A percentile compares a stretch with the other conserved stretches of the same genome.
These are phyloP conservation scores for Coendou prehensilis DNA, from an alignment of 2,797 vertebrate genomes.

Conservation along the genomic window DNA sequence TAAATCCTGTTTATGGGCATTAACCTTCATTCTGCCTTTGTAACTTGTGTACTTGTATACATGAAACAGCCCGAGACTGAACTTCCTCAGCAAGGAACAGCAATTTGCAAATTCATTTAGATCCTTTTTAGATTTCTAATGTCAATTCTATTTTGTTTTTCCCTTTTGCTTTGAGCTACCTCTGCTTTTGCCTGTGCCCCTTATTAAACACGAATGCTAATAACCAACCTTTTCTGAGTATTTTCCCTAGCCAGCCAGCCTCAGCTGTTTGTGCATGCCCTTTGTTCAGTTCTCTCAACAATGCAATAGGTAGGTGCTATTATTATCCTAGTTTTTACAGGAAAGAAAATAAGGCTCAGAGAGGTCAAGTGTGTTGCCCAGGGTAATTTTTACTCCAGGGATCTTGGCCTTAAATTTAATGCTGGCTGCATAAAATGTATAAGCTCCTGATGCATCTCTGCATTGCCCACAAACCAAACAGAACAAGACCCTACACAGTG, in stretches of 20 bases:
- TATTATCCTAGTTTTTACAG: not conserved
- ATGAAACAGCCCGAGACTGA: not conserved
- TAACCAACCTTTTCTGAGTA: not conserved
- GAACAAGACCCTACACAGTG: not conserved
- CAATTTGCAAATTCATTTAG: slow-evolving; percentile 66
- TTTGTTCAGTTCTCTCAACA: slow-evolving; percentile 4
- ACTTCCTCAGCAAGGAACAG: slow-evolving; percentile 15
- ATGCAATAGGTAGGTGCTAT: not conserved
- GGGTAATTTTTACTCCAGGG: not conserved
- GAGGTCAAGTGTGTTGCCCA: not conserved
- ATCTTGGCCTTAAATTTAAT: not conserved
- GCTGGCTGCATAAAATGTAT: not conserved
- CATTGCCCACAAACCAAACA: not conserved
- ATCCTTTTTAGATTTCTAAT: slow-evolving; percentile 55
- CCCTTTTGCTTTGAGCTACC: slow-evolving; percentile 36
- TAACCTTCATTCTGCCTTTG: slow-evolving; percentile 47
- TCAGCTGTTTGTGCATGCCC: not conserved
- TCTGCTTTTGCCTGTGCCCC: not conserved
- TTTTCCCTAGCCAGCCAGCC: not conserved
- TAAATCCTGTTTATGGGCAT: not conserved
- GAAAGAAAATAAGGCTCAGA: slow-evolving; percentile 46
- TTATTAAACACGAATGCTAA: not conserved
- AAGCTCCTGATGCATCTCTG: not conserved
- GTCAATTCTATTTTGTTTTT: slow-evolving; percentile 29
- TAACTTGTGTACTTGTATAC: not conserved